These are phyloP conservation scores for Hydraecia micacea DNA, from an alignment of 2,888 invertebrate species.

Conservation along the genomic window DNA sequence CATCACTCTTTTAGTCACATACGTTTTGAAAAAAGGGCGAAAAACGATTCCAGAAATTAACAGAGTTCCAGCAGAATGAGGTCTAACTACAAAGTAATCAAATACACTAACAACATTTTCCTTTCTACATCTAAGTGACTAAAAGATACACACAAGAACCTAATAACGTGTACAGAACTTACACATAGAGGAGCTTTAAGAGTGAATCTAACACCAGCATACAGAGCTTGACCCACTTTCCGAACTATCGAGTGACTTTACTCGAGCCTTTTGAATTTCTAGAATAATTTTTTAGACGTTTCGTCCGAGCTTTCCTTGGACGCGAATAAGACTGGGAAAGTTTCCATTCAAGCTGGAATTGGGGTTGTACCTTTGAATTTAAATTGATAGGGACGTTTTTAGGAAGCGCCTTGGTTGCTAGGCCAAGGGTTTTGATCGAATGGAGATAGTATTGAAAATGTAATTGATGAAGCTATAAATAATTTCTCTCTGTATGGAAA, in stretches of 20 bases:
- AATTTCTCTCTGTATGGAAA: background rate
- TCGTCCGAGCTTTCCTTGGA: conserved; percentile 40
- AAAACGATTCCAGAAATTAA: background rate
- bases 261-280: conserved; percentile 60
- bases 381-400: conserved; percentile 26
- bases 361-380: conserved; percentile 48
- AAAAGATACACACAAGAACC: conserved; percentile 24
- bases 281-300: conserved; percentile 47
- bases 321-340: conserved; percentile 46
- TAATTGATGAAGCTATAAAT: conserved; percentile 11
- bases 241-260: conserved; percentile 50
- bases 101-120: conserved; percentile 3
- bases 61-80: background rate
- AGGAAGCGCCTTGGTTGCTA: background rate
- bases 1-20: background rate
- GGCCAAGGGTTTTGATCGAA: conserved; percentile 23
- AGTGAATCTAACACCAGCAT: conserved; percentile 53
- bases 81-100: conserved; percentile 16
- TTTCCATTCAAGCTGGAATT: conserved; percentile 44
- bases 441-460: background rate
- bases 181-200: conserved; percentile 24
- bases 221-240: conserved; percentile 63
- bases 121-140: background rate
- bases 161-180: conserved; percentile 39
- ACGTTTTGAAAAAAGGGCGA: background rate